These are phyloP conservation scores for Tethya wilhelma DNA, from an alignment of 37 sponge, comb jelly and placozoan genomes.

Conservation along the genomic window DNA sequence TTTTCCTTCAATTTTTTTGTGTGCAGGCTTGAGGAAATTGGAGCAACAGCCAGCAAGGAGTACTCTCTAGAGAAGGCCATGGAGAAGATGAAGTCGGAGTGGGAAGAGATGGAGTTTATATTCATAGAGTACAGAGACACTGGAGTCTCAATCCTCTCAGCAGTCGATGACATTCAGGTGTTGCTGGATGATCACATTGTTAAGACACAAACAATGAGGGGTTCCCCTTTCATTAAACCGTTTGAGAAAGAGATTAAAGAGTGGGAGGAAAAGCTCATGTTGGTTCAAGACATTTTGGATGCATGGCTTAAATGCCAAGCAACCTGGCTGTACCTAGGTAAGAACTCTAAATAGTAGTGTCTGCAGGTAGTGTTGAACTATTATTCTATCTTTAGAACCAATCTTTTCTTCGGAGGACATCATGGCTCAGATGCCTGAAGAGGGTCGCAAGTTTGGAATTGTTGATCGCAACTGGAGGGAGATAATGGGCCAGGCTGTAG, in stretches of 20 bases:
- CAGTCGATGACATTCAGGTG: conserved; percentile 95
- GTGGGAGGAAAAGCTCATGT: conserved; percentile 94
- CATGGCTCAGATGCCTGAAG: conserved; percentile 99
- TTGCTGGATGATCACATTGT: conserved; percentile 97
- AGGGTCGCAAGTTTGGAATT: conserved; percentile 95
- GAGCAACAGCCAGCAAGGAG: conserved; percentile 95
- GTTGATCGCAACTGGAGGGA: conserved; percentile 91
- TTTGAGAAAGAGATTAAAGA: conserved; percentile 92
- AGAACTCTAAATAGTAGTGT: not conserved
- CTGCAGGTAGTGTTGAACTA: not conserved
- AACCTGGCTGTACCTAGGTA: conserved; percentile 93
- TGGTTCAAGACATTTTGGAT: conserved; percentile 95
- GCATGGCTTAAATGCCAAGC: conserved; percentile 97
- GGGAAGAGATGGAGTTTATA: conserved; percentile 84
- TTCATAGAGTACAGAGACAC: conserved; percentile 95
- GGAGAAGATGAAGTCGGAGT: conserved; percentile 96
- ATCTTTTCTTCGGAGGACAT: conserved; percentile 98
- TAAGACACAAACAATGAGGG: conserved; percentile 97
- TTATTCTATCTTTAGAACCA: conserved; percentile 75
- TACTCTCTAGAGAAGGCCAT: conserved; percentile 94
- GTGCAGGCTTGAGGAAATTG: conserved; percentile 88
- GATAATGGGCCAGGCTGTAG: conserved; percentile 91
- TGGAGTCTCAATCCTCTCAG: conserved; percentile 90
- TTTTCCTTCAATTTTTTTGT: not conserved
- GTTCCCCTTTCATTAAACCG: conserved; percentile 98